Evolutionary conservation across 2,113 vertebrate species (phyloP).

Genomic region (Scomber scombrus): DNA sequence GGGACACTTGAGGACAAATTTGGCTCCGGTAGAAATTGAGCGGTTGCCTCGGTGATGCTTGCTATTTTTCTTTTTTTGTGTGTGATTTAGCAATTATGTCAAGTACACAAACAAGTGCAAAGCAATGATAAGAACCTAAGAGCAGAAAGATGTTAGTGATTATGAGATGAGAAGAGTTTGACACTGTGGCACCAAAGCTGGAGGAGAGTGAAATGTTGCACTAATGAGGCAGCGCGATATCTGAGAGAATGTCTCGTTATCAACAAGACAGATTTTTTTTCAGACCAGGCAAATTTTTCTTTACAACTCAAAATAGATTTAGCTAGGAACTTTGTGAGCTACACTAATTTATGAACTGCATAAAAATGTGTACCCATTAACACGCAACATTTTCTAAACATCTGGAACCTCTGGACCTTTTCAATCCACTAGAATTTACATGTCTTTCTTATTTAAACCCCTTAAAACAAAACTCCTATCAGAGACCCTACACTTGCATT

Average conservation of each 20-base stretch:
- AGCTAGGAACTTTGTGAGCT: neutral
- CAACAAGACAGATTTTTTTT: slow-evolving; percentile 11
- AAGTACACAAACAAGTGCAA: slow-evolving; percentile 26
- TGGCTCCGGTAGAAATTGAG: slow-evolving; percentile 25
- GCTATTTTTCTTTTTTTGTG: neutral
- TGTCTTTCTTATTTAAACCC: neutral
- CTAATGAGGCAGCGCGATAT: slow-evolving; percentile 29
- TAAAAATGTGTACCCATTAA: neutral
- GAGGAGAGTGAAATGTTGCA: slow-evolving; percentile 7
- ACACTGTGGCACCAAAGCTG: slow-evolving; percentile 19
- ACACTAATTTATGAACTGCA: neutral
- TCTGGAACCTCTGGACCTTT: no score
- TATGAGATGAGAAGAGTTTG: slow-evolving; percentile 27
- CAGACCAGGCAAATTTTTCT: neutral
- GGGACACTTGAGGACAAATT: slow-evolving; percentile 7
- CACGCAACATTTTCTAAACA: no score
- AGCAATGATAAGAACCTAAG: slow-evolving; percentile 26
- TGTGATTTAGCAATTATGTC: slow-evolving; percentile 26
- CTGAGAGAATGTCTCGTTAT: slow-evolving; percentile 44
- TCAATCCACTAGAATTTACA: no score
- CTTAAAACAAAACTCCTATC: neutral
- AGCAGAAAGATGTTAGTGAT: slow-evolving; percentile 45
- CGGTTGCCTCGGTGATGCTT: slow-evolving; percentile 26
- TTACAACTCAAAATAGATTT: neutral
- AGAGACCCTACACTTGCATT: neutral